A percentile compares a stretch with the other conserved stretches of the same genome.
Evolutionary conservation across 2,113 vertebrate genomes (phyloP).

Genomic region (Cromileptes altivelis): DNA sequence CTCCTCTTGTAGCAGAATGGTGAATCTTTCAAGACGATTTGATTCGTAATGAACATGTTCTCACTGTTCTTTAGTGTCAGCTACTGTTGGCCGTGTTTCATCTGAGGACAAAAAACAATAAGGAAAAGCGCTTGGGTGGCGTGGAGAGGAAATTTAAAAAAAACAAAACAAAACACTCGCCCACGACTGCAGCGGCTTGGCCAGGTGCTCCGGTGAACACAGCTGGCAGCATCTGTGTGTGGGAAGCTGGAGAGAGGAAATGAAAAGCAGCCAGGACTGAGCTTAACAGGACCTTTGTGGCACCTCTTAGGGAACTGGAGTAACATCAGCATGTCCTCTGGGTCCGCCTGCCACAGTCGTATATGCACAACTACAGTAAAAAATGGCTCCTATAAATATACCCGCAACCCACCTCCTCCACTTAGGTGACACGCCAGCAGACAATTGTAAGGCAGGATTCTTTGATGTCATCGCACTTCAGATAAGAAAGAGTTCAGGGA

Average conservation of each 20-base stretch:
- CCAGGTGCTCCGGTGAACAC: background rate
- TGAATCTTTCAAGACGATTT: slow-evolving; percentile 23
- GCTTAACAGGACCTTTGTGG: slow-evolving; percentile 23
- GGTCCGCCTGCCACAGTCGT: slow-evolving; percentile 12
- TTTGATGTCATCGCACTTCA: slow-evolving; percentile 65
- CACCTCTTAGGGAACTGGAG: slow-evolving; percentile 12
- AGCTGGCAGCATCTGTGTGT: slow-evolving; percentile 35
- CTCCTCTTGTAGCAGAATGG: background rate
- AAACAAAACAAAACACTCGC: background rate
- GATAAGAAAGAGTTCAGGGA: slow-evolving; percentile 60
- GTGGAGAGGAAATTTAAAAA: no score
- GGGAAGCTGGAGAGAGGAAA: slow-evolving; percentile 38
- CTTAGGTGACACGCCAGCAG: slow-evolving; percentile 18
- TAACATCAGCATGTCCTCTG: slow-evolving; percentile 38
- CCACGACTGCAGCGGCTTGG: slow-evolving; percentile 16
- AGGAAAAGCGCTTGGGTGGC: background rate
- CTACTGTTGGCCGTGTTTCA: slow-evolving; percentile 35
- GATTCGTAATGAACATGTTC: slow-evolving; percentile 45
- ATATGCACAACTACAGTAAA: slow-evolving; percentile 29
- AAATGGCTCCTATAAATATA: slow-evolving; percentile 40
- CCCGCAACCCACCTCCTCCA: slow-evolving; percentile 30
- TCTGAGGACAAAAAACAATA: slow-evolving; percentile 19
- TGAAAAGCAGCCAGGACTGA: slow-evolving; percentile 39
- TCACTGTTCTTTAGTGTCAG: slow-evolving; percentile 29
- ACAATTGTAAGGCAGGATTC: slow-evolving; percentile 19